A percentile compares a stretch with the other conserved stretches of the same genome.
phyloP scores from a whole-genome alignment of 2,113 vertebrate genomes.

The Struthidea cinerea region DNA sequence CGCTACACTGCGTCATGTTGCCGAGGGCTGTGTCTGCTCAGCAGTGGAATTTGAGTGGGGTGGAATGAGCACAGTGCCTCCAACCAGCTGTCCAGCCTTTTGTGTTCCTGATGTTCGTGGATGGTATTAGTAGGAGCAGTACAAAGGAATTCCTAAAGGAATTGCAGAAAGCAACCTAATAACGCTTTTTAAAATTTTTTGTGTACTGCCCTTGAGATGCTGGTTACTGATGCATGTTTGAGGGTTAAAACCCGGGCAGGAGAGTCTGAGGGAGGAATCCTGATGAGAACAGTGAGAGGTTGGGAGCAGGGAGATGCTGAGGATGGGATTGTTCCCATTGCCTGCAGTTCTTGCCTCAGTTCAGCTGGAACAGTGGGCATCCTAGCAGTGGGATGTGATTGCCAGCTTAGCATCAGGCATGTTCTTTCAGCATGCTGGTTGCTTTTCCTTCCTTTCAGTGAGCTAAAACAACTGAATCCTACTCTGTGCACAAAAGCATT shows the following conservation, averaged over 20 bases:
- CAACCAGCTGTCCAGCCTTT: neutral
- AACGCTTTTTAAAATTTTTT: neutral
- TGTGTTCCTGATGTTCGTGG: neutral
- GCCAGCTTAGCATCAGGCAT: neutral
- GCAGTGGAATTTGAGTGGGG: slow-evolving; percentile 25
- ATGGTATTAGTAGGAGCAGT: neutral
- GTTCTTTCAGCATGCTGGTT: neutral
- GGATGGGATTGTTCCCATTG: neutral
- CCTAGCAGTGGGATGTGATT: slow-evolving; percentile 52
- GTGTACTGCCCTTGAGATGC: neutral
- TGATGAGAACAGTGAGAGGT: slow-evolving; percentile 44
- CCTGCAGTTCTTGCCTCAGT: neutral
- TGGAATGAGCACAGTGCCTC: neutral
- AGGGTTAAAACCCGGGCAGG: slow-evolving; percentile 4
- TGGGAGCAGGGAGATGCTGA: neutral
- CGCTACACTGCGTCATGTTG: neutral
- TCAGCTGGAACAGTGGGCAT: slow-evolving; percentile 42
- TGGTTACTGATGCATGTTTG: neutral
- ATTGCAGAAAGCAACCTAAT: neutral
- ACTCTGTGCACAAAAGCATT: neutral
- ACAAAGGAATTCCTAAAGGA: neutral
- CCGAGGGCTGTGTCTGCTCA: slow-evolving; percentile 2
- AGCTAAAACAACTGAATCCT: neutral
- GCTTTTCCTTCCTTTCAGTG: neutral
- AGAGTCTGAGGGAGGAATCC: slow-evolving; percentile 45